phyloP scores from a whole-genome alignment of 2,113 vertebrate species.

The Sylvietta virens region DNA sequence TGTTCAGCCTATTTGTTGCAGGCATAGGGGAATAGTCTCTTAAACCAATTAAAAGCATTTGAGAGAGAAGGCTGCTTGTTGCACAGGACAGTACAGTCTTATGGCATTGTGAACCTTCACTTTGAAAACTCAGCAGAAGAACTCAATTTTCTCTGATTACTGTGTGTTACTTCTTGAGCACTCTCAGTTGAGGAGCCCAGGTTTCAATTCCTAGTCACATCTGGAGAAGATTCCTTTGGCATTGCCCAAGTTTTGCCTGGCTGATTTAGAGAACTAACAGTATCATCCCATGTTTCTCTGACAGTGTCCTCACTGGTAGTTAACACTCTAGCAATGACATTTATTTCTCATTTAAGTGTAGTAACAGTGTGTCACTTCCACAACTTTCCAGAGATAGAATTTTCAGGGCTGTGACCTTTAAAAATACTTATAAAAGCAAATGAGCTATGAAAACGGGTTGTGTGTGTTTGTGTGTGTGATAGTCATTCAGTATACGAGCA shows the following conservation, averaged over 20 bases:
- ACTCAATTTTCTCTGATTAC: neutral
- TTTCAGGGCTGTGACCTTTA: neutral
- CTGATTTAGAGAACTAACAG: neutral
- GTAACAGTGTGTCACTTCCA: neutral
- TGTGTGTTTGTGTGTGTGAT: neutral
- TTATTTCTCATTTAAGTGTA: neutral
- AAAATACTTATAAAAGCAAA: neutral
- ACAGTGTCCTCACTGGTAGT: neutral
- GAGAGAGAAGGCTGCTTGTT: neutral
- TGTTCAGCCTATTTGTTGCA: neutral
- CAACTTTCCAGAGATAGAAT: neutral
- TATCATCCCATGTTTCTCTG: neutral
- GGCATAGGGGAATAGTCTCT: neutral
- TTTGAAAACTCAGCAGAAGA: neutral
- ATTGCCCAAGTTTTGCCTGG: neutral
- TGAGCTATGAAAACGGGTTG: neutral
- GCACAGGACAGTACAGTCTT: neutral
- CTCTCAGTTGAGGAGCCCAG: neutral
- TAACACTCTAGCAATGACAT: neutral
- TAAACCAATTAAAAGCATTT: neutral
- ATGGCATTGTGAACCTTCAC: neutral
- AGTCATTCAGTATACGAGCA: neutral
- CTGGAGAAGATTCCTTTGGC: neutral
- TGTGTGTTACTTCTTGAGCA: neutral
- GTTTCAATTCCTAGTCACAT: neutral